Conservation (phyloP, 2,888 invertebrate genomes). For the Trichogramma dendrolimi region DNA sequence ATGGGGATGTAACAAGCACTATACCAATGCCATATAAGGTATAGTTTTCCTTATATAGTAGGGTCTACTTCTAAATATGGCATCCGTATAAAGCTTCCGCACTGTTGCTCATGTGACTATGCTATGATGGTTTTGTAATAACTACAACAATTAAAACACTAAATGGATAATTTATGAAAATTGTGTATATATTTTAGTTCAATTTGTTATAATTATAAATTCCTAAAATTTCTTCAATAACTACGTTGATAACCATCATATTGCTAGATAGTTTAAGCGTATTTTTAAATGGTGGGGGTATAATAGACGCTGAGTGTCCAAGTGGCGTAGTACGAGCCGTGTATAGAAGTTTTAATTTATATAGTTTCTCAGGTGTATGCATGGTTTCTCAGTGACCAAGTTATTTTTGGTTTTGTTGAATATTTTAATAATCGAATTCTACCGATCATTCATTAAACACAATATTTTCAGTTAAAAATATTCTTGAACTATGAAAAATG, state of each 20-base stretch:
- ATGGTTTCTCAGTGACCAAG: slow-evolving; percentile 31
- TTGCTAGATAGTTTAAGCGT: slow-evolving; percentile 15
- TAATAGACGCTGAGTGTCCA: slow-evolving; percentile 5
- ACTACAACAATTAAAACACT: slow-evolving; percentile 7
- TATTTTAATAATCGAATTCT: too few species aligned
- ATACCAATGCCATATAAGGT: slow-evolving; percentile 65
- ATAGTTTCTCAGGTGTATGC: too few species aligned
- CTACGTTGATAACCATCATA: background rate
- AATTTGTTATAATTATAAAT: background rate
- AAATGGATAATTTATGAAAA: background rate
- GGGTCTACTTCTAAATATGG: slow-evolving; percentile 78
- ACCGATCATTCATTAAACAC: too few species aligned
- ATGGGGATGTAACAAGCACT: too few species aligned
- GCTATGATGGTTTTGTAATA: background rate
- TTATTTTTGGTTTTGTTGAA: too few species aligned
- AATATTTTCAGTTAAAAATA: too few species aligned
- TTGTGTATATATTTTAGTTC: background rate
- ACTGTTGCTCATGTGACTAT: slow-evolving; percentile 24
- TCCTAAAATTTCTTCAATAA: background rate
- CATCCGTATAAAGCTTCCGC: slow-evolving; percentile 58
- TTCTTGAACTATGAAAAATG: too few species aligned
- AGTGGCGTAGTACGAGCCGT: slow-evolving; percentile 4
- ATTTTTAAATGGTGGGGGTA: slow-evolving; percentile 19
- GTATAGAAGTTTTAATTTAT: too few species aligned
- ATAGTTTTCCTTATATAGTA: slow-evolving; percentile 78